Evolutionary conservation across 1,140 invertebrate genomes (phyloP).

Genomic region (Cyphomyrmex costatus): DNA sequence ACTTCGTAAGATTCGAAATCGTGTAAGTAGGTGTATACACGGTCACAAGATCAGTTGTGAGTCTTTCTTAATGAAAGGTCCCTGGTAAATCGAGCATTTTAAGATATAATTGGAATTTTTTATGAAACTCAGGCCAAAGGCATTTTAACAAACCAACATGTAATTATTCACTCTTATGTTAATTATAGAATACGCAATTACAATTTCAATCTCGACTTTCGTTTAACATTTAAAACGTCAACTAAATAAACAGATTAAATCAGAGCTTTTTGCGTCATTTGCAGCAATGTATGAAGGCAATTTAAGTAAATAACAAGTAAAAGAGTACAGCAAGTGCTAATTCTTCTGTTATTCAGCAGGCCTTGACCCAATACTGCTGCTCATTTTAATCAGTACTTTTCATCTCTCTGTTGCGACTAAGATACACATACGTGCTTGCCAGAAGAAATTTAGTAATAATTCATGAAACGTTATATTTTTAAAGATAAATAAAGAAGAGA

Average conservation of each 20-base stretch:
- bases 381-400: conserved; percentile 42
- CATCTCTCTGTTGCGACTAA: conserved; percentile 5
- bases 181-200: background rate
- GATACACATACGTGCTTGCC: background rate
- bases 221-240: background rate
- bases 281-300: background rate
- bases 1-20: conserved; percentile 32
- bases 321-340: conserved; percentile 1
- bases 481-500: conserved; percentile 12
- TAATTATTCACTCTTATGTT: background rate
- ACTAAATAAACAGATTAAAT: background rate
- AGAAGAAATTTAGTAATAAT: conserved; percentile 51
- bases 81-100: background rate
- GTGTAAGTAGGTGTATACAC: background rate
- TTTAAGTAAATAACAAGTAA: conserved; percentile 19
- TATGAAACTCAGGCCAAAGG: background rate
- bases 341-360: conserved; percentile 23
- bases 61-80: background rate
- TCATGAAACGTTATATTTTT: conserved; percentile 30
- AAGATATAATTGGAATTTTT: background rate
- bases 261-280: background rate
- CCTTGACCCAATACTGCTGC: background rate
- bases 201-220: background rate
- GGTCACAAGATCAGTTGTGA: background rate
- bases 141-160: conserved; percentile 4